These are phyloP conservation scores for Felis chaus DNA, from an alignment of 2,113 vertebrate species.

Conservation along the genomic window DNA sequence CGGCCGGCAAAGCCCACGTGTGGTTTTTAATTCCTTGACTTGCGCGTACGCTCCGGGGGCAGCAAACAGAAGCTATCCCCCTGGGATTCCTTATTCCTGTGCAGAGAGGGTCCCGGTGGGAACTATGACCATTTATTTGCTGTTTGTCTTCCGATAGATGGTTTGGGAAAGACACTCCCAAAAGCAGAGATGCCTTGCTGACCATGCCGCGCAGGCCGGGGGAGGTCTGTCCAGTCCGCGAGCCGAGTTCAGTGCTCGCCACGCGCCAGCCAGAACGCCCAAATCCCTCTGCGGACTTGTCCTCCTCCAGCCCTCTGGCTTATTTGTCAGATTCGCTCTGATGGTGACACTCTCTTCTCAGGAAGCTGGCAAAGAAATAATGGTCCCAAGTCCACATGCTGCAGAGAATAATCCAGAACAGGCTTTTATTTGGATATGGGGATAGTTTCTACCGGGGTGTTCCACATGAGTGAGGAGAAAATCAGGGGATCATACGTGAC, in stretches of 20 bases:
- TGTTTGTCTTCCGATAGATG: conserved; percentile 41
- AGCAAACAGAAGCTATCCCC: too few relatives aligned
- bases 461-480: neutral
- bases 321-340: neutral
- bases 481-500: accelerated
- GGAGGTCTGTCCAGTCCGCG: neutral
- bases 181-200: neutral
- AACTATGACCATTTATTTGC: neutral
- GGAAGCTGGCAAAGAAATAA: neutral
- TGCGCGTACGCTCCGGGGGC: neutral
- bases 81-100: neutral
- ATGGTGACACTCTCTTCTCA: neutral
- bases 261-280: neutral
- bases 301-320: too few relatives aligned
- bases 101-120: neutral
- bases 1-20: neutral
- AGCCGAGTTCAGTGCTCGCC: accelerated
- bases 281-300: neutral
- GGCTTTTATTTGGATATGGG: neutral
- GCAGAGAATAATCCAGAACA: neutral
- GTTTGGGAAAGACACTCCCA: neutral
- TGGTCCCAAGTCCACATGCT: accelerated
- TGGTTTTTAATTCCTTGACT: neutral
- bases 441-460: neutral
- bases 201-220: neutral